phyloP scores from a whole-genome alignment of 1,140 invertebrate genomes.

The Panagrolaimus sp. region DNA sequence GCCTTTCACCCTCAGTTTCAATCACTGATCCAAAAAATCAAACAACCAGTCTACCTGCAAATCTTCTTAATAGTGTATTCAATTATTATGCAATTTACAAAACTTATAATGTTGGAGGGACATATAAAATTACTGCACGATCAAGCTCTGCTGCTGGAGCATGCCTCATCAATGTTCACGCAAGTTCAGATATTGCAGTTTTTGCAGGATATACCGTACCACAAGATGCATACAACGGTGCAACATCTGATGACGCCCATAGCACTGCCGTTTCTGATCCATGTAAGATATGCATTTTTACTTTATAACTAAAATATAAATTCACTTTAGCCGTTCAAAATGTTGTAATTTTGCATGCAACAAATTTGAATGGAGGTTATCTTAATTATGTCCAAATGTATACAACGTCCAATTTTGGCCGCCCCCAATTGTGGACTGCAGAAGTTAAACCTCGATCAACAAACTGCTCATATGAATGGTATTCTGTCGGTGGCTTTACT shows the following conservation, averaged over 20 bases:
- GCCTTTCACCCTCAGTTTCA: neutral
- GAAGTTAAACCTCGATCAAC: neutral
- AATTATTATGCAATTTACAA: neutral
- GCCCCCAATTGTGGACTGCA: neutral
- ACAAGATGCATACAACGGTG: neutral
- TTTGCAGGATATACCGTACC: neutral
- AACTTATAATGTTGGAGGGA: neutral
- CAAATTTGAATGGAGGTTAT: neutral
- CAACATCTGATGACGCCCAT: slow-evolving; percentile 4
- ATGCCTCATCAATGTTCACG: neutral
- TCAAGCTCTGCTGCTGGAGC: slow-evolving; percentile 1
- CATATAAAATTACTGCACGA: neutral
- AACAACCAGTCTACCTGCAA: neutral
- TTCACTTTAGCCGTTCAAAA: neutral
- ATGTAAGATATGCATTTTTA: no score
- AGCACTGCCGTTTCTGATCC: neutral
- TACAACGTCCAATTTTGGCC: neutral
- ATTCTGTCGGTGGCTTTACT: neutral
- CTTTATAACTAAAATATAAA: no score
- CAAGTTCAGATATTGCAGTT: neutral
- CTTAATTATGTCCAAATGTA: slow-evolving; percentile 1
- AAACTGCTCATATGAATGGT: slow-evolving; percentile 11
- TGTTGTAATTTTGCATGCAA: neutral
- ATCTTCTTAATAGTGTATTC: neutral
- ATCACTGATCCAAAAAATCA: neutral